Base-by-base conservation (phyloP, 1,140 invertebrate species). In the Neodiprion fabricii region DNA sequence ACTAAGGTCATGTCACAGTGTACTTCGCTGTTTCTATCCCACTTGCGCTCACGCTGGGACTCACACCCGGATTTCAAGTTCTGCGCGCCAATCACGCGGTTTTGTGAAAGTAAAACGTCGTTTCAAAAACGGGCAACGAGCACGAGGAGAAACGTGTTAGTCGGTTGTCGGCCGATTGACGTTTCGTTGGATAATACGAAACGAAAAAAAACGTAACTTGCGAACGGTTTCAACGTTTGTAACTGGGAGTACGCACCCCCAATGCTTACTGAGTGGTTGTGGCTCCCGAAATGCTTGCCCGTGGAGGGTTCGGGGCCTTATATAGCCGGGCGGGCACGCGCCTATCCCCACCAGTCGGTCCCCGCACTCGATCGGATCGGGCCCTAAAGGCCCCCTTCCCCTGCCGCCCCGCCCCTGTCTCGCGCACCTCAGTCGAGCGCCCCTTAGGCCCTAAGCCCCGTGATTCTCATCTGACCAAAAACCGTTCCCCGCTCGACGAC, bases 281-380 rank as follows among this genome's bases (percentile, higher is more conserved):
- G 80, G 85, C 87, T 89, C 83, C 87, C 87, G 87, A 88, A 89
- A 89, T 89, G 87, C 82, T 78, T 84, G 74, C 74, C 76, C 77
- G 83, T 81, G 79, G 83, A 86, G 84, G 85, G 83, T 84, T 81
- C 83, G 80, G 84, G 86, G 86, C 82, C 87, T 87, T 89, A 87
- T 88, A 88, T 88, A 87, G 82, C 74, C 77, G 78, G 61, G 68
- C 81, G 81, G 86, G 86, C 87, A 88, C 87, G 87, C 87, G 87
- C 87, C 87, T 75, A 78, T 77, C 82, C 85, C 86, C 85, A 85
- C 78, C 82, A 76, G 81, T 71, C 11, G 67, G 70, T 78, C 28
- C 81, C 70, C 80, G 72, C 79, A 77, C 80, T 76, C 79, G 79
- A 80, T 80, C 77, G 79, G 28, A 61, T 61, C 53, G 28, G 85